Base-by-base conservation (phyloP, 1,140 invertebrate species). In the Acromyrmex heyeri region DNA sequence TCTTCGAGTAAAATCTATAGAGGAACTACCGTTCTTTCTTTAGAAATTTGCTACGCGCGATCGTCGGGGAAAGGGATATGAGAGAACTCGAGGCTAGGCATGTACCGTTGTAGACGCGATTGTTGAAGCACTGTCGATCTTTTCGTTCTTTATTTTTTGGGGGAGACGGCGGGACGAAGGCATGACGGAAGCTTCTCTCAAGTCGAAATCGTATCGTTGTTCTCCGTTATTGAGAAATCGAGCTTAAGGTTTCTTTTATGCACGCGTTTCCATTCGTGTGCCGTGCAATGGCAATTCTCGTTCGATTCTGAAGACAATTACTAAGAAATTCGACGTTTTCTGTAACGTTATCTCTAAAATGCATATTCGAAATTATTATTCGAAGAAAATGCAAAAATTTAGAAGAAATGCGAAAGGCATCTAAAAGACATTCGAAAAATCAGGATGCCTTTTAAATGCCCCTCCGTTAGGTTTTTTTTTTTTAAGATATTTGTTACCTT, bases 101-200 rank as follows among this genome's bases (percentile, higher is more conserved):
- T 78, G 85, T 87, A 90, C 81, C 85, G 88, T 89, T 90, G 88
- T 50, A 48, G 79, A 90, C 88, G 87, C 88, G 88, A 85, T 79
- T 87, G 88, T 89, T 77, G 85, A 72, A 83, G 24, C 55, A 75
- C 83, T 62, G 76, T 87, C 85, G 88, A 90, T 85, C 48, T 81
- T 89, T 82, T 55, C 57, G 82, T 89, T 65, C 34, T 62, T 48
- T 55, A n/a, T n/a, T 55, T 76, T 38, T 59, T 30, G 77, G 73
- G 85, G n/a, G 85, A 83, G 88, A 87, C 78, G 88, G 55, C 61
- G 85, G 88, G 88, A 90, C 55, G 61, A 70, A 24, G 48, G 18
- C 67, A 59, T 34, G 78, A 38, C 77, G 50, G 50, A 38, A 70
- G 34, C n/a, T 48, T 3, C 18, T 6, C 18, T 65, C 50, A 53